phyloP scores from a whole-genome alignment of 2,113 vertebrate species.

The Colistium nudipinnis region DNA sequence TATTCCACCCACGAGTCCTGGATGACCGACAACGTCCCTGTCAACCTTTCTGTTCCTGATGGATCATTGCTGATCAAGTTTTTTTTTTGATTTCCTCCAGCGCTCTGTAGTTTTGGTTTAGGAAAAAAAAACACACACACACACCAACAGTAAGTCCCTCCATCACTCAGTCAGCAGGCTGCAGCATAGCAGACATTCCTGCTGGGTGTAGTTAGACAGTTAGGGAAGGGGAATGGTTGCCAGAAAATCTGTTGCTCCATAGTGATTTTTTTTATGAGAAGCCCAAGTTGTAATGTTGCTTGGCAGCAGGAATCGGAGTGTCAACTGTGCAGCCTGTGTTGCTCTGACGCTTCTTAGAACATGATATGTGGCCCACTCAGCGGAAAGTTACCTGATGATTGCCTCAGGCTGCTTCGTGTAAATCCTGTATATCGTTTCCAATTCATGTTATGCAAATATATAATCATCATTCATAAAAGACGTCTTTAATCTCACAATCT shows the following conservation, averaged over 20 bases:
- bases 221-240: conserved; percentile 40
- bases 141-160: conserved; percentile 5
- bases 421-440: conserved; percentile 10
- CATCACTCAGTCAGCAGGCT: conserved; percentile 60
- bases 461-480: conserved; percentile 4
- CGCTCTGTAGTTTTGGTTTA: conserved; percentile 9
- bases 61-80: not conserved
- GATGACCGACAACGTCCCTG: not conserved
- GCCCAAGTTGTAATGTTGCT: conserved; percentile 60
- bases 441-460: not conserved
- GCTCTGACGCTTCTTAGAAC: conserved; percentile 46
- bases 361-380: conserved; percentile 15
- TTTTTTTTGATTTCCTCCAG: conserved; percentile 4
- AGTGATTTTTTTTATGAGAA: conserved; percentile 25
- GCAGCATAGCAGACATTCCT: conserved; percentile 74
- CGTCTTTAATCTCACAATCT: not conserved
- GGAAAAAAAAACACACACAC: too few species aligned
- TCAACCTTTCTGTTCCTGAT: not conserved
- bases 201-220: conserved; percentile 50
- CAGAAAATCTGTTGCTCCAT: conserved; percentile 58
- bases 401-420: not conserved
- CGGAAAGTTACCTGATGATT: conserved; percentile 41
- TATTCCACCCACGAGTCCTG: not conserved
- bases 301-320: conserved; percentile 51
- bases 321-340: conserved; percentile 10